phyloP scores from a whole-genome alignment of 2,797 vertebrate species.

The Hypotaenidia okinawae region DNA sequence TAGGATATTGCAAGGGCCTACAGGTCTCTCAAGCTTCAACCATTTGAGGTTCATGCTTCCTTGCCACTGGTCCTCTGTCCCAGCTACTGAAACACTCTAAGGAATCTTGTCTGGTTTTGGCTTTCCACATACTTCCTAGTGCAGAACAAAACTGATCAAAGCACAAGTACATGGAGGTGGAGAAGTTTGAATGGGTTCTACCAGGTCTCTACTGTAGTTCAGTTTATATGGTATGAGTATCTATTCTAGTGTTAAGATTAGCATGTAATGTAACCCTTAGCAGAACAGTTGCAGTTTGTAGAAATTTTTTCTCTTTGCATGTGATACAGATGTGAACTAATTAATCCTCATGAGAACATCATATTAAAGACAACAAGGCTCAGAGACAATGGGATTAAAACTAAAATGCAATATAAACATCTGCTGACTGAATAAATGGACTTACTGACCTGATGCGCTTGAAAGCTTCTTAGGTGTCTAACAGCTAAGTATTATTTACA shows the following conservation, averaged over 20 bases:
- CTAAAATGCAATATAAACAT: background rate
- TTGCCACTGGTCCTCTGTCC: background rate
- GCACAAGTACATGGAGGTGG: background rate
- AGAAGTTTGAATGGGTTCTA: background rate
- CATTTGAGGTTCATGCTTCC: background rate
- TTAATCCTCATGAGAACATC: background rate
- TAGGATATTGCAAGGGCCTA: background rate
- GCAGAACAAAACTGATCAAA: background rate
- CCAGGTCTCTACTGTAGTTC: background rate
- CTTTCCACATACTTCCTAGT: background rate
- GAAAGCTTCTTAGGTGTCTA: background rate
- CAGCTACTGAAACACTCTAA: background rate
- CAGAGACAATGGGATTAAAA: background rate
- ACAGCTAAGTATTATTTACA: background rate
- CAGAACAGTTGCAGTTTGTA: background rate
- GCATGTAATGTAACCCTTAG: background rate
- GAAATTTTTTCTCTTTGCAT: accelerated
- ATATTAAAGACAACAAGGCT: background rate
- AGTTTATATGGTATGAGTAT: background rate
- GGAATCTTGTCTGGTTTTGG: background rate
- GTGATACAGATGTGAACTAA: background rate
- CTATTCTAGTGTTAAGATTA: background rate
- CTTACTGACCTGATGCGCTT: background rate
- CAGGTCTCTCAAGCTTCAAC: background rate
- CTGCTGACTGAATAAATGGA: background rate